Evolutionary conservation across 2,797 vertebrate genomes (phyloP).

Genomic region (Gallirallus australis): DNA sequence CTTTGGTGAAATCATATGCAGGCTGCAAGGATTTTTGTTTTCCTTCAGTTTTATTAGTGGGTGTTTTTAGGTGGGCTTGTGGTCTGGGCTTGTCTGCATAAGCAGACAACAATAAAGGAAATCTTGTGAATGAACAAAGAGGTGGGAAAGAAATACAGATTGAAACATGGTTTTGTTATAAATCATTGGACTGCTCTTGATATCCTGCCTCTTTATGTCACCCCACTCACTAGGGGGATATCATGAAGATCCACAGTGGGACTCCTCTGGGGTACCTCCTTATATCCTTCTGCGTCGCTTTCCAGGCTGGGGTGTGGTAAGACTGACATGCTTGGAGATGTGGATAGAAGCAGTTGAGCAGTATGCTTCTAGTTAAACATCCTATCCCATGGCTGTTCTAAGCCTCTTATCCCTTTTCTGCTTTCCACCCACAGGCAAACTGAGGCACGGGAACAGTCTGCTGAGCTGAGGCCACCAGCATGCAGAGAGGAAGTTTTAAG

Average conservation of each 20-base stretch:
- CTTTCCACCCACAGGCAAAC: background rate
- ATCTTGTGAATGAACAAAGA: constrained; percentile 9
- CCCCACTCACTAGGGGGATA: background rate
- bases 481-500: constrained; percentile 9
- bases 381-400: background rate
- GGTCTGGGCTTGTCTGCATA: background rate
- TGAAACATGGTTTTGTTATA: background rate
- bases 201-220: background rate
- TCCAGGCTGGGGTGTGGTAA: background rate
- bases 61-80: background rate
- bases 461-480: background rate
- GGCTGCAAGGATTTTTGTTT: background rate
- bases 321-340: background rate
- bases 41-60: background rate
- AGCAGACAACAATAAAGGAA: background rate
- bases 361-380: background rate
- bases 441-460: background rate
- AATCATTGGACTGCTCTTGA: background rate
- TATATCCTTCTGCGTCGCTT: background rate
- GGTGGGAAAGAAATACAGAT: background rate
- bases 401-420: background rate
- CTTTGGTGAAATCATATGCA: background rate
- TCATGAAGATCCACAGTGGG: background rate
- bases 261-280: background rate
- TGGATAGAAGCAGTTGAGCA: background rate